Evolutionary conservation across 2,888 invertebrate genomes (phyloP).

Genomic region (Conomelus anceps): DNA sequence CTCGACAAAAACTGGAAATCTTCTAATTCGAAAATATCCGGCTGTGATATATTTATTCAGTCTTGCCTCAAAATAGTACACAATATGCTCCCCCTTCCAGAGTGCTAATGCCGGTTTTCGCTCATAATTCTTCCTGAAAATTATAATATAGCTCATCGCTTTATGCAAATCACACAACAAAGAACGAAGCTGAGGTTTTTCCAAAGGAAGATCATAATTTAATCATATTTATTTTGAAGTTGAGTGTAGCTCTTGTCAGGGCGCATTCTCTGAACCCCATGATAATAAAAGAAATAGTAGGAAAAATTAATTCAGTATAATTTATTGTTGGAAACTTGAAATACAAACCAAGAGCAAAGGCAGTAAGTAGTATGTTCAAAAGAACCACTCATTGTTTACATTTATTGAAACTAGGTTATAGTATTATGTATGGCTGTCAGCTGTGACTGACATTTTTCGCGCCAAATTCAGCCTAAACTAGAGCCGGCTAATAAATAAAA

Average conservation of each 20-base stretch:
- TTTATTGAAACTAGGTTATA: too few species aligned
- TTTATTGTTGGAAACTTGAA: too few species aligned
- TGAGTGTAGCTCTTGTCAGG: too few species aligned
- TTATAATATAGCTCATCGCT: background rate
- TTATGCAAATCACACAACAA: background rate
- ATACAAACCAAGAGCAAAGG: too few species aligned
- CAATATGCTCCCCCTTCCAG: background rate
- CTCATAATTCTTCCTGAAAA: background rate
- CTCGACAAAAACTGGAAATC: background rate
- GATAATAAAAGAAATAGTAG: too few species aligned
- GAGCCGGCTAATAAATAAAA: too few species aligned
- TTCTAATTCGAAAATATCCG: background rate
- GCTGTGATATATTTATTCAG: background rate
- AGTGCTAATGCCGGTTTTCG: background rate
- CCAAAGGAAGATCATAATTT: background rate
- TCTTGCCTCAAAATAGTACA: background rate
- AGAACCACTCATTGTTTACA: too few species aligned
- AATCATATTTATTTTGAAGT: background rate
- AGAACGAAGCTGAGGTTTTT: background rate
- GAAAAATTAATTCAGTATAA: too few species aligned
- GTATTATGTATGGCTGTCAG: too few species aligned
- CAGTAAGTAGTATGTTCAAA: too few species aligned
- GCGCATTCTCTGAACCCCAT: background rate
- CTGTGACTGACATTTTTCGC: too few species aligned
- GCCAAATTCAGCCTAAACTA: too few species aligned